Conservation (phyloP, 2,113 vertebrate genomes). For the Melanostigma gelatinosum region DNA sequence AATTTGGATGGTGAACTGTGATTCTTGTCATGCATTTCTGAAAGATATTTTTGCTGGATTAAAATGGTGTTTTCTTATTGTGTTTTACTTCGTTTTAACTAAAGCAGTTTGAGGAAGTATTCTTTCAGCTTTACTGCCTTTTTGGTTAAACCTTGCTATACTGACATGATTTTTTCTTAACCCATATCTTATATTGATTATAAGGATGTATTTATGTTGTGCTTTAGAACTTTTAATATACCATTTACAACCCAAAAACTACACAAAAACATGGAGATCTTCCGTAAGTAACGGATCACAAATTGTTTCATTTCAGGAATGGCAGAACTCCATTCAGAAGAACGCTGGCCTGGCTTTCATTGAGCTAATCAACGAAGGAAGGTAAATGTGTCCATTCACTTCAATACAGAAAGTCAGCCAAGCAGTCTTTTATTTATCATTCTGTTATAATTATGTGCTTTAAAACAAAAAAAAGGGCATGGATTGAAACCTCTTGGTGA, state of each 20-base stretch:
- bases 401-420: not conserved
- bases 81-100: conserved; percentile 11
- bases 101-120: conserved; percentile 11
- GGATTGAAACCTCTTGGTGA: conserved; percentile 60
- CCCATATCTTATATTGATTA: conserved; percentile 8
- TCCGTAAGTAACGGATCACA: conserved; percentile 12
- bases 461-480: not conserved
- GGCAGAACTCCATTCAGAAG: conserved; percentile 99
- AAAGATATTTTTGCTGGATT: conserved; percentile 24
- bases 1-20: conserved; percentile 36
- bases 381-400: conserved; percentile 81
- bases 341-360: conserved; percentile 98
- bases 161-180: not conserved
- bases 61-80: conserved; percentile 15
- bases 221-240: not conserved
- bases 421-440: conserved; percentile 3
- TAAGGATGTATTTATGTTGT: not conserved
- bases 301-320: conserved; percentile 88
- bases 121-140: conserved; percentile 24
- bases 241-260: not conserved
- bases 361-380: conserved; percentile 99
- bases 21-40: conserved; percentile 30
- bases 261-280: not conserved
- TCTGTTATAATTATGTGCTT: conserved; percentile 4
- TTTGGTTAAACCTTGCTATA: conserved; percentile 1